Conservation (phyloP, 2,888 invertebrate genomes). For the Drosophila formosana region DNA sequence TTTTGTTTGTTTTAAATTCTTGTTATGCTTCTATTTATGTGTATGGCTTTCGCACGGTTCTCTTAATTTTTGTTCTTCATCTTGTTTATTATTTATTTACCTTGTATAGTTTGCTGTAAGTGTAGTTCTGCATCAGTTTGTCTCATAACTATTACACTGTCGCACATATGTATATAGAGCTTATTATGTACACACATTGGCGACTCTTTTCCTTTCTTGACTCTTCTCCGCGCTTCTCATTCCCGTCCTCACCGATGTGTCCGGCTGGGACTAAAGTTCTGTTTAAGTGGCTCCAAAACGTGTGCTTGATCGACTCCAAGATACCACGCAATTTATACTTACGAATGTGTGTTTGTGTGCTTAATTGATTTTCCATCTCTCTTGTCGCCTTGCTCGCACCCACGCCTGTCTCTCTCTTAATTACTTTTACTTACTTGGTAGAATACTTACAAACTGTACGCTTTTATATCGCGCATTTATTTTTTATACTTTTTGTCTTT, state of each 20-base stretch:
- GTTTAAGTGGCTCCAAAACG: conserved; percentile 50
- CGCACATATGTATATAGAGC: conserved; percentile 55
- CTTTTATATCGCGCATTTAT: conserved; percentile 48
- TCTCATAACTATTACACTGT: conserved; percentile 49
- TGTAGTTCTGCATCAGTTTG: conserved; percentile 74
- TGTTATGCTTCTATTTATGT: conserved; percentile 72
- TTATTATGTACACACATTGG: conserved; percentile 68
- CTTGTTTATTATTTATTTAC: conserved; percentile 58
- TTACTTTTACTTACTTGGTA: conserved; percentile 72
- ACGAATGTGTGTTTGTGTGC: conserved; percentile 35
- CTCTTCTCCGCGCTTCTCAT: conserved; percentile 8
- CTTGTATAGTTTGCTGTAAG: conserved; percentile 80
- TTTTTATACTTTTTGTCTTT: neutral
- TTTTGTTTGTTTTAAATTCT: conserved; percentile 62
- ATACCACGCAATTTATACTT: conserved; percentile 31
- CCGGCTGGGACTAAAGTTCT: conserved; percentile 29
- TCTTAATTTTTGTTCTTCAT: conserved; percentile 30
- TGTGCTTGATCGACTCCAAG: conserved; percentile 32
- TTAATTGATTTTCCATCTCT: conserved; percentile 66
- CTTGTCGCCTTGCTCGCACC: conserved; percentile 26
- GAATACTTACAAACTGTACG: conserved; percentile 78
- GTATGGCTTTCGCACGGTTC: conserved; percentile 58
- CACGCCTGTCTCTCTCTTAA: conserved; percentile 43
- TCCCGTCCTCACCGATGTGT: conserved; percentile 45
- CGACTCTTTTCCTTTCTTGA: conserved; percentile 28